These are phyloP conservation scores for Luehdorfia chinensis DNA, from an alignment of 1,140 invertebrate genomes.

Conservation along the genomic window DNA sequence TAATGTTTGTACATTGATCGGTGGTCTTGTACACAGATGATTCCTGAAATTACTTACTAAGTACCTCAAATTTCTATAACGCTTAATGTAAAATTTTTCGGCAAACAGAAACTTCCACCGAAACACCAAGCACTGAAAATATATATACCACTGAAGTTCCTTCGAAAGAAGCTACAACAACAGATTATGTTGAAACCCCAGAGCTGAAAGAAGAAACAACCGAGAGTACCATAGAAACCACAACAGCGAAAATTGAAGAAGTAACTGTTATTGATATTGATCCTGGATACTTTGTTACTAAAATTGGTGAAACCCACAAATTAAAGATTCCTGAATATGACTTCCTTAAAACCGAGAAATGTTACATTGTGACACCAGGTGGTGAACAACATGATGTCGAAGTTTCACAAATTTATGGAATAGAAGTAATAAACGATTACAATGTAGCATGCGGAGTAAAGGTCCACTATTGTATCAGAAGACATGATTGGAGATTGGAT, in stretches of 20 bases:
- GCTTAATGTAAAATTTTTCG: too few relatives aligned
- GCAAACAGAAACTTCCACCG: slow-evolving; percentile 5
- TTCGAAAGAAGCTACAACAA: slow-evolving; percentile 6
- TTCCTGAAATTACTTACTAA: too few relatives aligned
- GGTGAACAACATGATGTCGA: slow-evolving; percentile 26
- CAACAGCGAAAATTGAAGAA: slow-evolving; percentile 14
- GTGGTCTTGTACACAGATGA: too few relatives aligned
- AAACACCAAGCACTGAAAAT: background rate
- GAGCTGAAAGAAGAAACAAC: background rate
- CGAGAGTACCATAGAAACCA: slow-evolving; percentile 14
- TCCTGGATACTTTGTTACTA: slow-evolving; percentile 24
- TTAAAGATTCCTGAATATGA: slow-evolving; percentile 26
- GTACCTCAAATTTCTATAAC: too few relatives aligned
- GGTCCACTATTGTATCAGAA: slow-evolving; percentile 24
- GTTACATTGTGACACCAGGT: slow-evolving; percentile 32
- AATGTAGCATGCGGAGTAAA: slow-evolving; percentile 35
- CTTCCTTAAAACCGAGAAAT: slow-evolving; percentile 29
- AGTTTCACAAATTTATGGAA: slow-evolving; percentile 21
- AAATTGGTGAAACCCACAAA: slow-evolving; percentile 26
- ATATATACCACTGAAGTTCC: background rate
- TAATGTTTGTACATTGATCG: too few relatives aligned
- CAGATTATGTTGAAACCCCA: background rate
- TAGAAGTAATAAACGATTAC: slow-evolving; percentile 24
- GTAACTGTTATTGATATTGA: slow-evolving; percentile 21
- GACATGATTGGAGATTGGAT: slow-evolving; percentile 42